Conservation (phyloP, 2,888 invertebrate genomes). For the Campoplex nolae region DNA sequence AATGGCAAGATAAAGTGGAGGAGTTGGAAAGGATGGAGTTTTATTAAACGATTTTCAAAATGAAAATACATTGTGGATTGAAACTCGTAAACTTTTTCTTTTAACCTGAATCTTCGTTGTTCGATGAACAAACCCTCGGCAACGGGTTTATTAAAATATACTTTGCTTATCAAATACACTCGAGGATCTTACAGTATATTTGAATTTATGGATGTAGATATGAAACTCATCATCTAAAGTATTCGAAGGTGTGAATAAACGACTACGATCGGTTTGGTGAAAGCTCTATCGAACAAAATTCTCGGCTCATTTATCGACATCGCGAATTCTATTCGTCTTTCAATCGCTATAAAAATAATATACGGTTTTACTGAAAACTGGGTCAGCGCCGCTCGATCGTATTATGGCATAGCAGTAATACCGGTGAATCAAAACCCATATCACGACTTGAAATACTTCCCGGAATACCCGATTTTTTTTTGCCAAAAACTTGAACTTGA, state of each 20-base stretch:
- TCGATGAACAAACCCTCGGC: too few relatives aligned
- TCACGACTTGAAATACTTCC: neutral
- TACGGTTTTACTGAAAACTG: conserved; percentile 38
- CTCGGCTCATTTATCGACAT: conserved; percentile 24
- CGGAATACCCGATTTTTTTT: neutral
- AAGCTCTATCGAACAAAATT: conserved; percentile 41
- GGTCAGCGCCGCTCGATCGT: conserved; percentile 26
- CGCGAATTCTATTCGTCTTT: conserved; percentile 32
- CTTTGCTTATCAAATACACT: too few relatives aligned
- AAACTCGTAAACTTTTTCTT: too few relatives aligned
- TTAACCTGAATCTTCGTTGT: too few relatives aligned
- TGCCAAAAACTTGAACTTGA: neutral
- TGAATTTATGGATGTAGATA: neutral
- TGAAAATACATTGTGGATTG: too few relatives aligned
- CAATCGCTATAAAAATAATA: conserved; percentile 44
- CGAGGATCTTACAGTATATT: neutral
- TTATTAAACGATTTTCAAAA: too few relatives aligned
- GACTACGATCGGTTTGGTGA: conserved; percentile 15
- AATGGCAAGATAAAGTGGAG: too few relatives aligned
- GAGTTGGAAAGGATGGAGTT: too few relatives aligned
- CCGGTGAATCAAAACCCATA: conserved; percentile 1
- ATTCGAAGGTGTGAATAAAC: neutral
- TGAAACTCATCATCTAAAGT: neutral
- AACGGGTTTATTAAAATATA: too few relatives aligned
- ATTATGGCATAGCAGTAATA: neutral